Evolutionary conservation across 2,113 vertebrate genomes (phyloP).

Genomic region (Apaloderma vittatum): DNA sequence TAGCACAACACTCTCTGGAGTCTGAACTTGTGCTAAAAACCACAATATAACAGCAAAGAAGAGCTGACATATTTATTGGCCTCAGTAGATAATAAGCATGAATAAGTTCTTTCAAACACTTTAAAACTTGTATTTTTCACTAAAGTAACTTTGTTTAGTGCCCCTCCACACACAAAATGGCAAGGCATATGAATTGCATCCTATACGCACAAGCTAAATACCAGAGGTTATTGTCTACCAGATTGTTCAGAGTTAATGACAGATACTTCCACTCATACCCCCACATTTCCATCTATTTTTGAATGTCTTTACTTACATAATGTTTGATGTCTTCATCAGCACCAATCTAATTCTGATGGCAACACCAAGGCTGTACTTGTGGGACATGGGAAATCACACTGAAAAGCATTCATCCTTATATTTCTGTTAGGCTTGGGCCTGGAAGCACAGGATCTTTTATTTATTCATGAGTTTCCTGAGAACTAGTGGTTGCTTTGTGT

Average conservation of each 20-base stretch:
- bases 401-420: neutral
- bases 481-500: conserved; percentile 81
- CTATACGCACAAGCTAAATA: neutral
- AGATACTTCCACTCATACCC: conserved; percentile 5
- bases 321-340: neutral
- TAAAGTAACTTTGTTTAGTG: neutral
- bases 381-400: neutral
- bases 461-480: conserved; percentile 87
- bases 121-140: neutral
- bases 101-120: neutral
- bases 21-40: neutral
- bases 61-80: neutral
- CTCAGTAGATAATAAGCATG: neutral
- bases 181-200: neutral
- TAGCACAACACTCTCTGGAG: neutral
- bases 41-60: rapidly evolving
- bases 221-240: neutral
- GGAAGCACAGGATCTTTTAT: conserved; percentile 77
- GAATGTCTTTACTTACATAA: conserved; percentile 39
- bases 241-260: neutral
- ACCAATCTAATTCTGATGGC: neutral
- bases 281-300: neutral
- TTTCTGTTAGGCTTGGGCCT: neutral
- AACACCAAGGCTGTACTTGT: neutral
- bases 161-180: neutral